Percentiles rank a stretch among this genome's conserved stretches.
Evolutionary conservation across 2,113 vertebrate genomes (phyloP).

Genomic region (Athene cunicularia): DNA sequence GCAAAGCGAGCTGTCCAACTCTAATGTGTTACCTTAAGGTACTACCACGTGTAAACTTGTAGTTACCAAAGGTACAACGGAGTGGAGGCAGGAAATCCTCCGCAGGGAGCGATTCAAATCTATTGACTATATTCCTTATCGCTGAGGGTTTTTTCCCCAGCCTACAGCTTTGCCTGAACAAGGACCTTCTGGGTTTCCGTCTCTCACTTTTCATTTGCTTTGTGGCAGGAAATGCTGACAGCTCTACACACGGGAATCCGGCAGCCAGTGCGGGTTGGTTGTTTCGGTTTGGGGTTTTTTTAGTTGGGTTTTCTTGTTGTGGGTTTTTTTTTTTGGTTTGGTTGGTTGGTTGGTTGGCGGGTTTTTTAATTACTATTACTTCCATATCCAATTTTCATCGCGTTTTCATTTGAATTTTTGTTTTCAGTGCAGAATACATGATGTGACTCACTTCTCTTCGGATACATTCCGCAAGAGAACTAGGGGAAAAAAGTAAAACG

Average conservation of each 20-base stretch:
- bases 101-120: background rate
- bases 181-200: background rate
- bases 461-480: background rate
- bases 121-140: background rate
- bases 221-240: background rate
- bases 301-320: too few species aligned
- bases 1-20: background rate
- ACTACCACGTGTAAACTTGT: background rate
- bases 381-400: background rate
- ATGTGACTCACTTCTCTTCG: background rate
- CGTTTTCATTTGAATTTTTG: background rate
- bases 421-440: background rate
- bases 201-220: background rate
- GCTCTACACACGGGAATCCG: background rate
- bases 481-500: background rate
- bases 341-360: too few species aligned
- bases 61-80: background rate
- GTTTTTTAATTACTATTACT: background rate
- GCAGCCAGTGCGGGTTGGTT: background rate
- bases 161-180: background rate
- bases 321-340: background rate
- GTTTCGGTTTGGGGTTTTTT: background rate
- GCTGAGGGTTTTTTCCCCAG: background rate
- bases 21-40: too few species aligned
- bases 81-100: background rate